Base-by-base conservation (phyloP, 2,113 vertebrate species). In the Vireo altiloquus region DNA sequence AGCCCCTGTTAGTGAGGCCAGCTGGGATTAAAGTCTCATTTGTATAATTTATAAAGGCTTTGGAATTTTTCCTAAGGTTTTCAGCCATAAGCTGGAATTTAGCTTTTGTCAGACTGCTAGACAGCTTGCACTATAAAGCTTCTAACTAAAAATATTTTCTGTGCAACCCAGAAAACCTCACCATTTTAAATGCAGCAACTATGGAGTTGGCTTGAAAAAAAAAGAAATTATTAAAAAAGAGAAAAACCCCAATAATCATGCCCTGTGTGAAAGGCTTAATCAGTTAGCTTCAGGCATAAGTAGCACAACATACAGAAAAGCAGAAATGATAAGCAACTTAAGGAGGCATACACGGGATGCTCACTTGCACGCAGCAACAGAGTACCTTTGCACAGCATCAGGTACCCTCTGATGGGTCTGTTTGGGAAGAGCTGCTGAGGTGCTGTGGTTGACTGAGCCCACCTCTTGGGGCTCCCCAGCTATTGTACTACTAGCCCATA, bases 1-100 rank as follows among this genome's bases (percentile, higher is more conserved):
- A 92, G 65, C 69, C 54, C n/a, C 64, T 3, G 64, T 87, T 77
- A 94, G 61, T 13, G 31, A 94, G 83, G 84, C 87, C 94, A 89
- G 87, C 94, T 94, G 90, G 96, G 96, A 97, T 97, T 96, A 96
- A 96, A 92, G 85, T 95, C 92, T 95, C 88, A 96, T 95, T 95
- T 96, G 74, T 97, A 87, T 96, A 96, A 97, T 95, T 95, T 96
- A 61, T 94, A 91, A 95, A 89, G 90, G 91, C 87, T 97, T 96
- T 96, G 84, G 91, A 94, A 92, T 95, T 94, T 96, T 95, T 93
- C 72, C 63, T 88, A 56, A 5, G 22, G n/a, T 97, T 94, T 96
- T 87, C 82, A 81, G 60, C 87, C 9, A 0, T 94, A 95, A 95
- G 69, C 70, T 94, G 93, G 81, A 69, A 74, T 90, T 95, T 92